Percentiles rank a stretch among this genome's conserved stretches.
phyloP scores from a whole-genome alignment of 30 jellyfish, hydroid and myxozoan species.

The Hydractinia symbiolongicarpus region DNA sequence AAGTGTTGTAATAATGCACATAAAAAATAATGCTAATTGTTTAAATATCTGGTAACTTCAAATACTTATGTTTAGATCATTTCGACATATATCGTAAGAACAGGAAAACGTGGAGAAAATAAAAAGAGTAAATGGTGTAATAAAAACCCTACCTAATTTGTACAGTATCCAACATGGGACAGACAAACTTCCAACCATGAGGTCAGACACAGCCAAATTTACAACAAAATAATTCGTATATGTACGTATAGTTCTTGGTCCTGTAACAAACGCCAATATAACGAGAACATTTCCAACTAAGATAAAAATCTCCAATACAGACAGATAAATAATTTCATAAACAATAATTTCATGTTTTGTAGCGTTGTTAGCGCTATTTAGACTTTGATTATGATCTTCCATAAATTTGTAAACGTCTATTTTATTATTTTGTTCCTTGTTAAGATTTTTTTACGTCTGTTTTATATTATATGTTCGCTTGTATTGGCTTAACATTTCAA shows the following conservation, averaged over 20 bases:
- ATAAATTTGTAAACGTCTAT: no score
- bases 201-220: slow-evolving; percentile 32
- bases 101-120: neutral
- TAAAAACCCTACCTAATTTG: neutral
- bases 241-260: slow-evolving; percentile 25
- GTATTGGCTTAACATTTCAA: no score
- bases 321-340: neutral
- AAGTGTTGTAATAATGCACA: no score
- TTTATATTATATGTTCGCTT: no score
- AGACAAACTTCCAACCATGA: slow-evolving; percentile 31
- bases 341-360: no score
- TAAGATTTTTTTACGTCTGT: no score
- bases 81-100: neutral
- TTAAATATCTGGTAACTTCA: no score
- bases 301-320: slow-evolving; percentile 14
- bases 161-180: slow-evolving; percentile 27
- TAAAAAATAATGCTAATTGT: no score
- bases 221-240: slow-evolving; percentile 30
- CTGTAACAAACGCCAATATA: slow-evolving; percentile 18
- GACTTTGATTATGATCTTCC: no score
- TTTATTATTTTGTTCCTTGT: no score
- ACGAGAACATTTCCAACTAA: slow-evolving; percentile 31
- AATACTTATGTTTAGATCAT: neutral
- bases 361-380: no score
- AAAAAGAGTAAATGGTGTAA: neutral